Evolutionary conservation across 2,888 invertebrate genomes (phyloP).

Genomic region (Apotomis betuletana): DNA sequence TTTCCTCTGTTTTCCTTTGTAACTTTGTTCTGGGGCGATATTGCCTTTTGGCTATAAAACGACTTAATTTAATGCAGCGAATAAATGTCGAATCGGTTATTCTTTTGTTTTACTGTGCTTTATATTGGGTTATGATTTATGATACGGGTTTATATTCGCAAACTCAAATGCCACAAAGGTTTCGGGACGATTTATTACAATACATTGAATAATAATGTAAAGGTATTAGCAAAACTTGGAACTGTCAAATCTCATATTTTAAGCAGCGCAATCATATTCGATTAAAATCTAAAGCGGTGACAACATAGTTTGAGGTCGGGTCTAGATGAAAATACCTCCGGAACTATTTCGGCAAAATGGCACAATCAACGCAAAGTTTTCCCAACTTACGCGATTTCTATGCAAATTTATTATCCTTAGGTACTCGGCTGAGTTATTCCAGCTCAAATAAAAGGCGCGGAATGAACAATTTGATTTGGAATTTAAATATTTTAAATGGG

Average conservation of each 20-base stretch:
- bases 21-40: constrained; percentile 32
- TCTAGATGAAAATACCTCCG: constrained; percentile 60
- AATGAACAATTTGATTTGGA: constrained; percentile 43
- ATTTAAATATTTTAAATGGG: constrained; percentile 26
- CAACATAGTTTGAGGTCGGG: constrained; percentile 53
- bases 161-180: background rate
- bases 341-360: constrained; percentile 63
- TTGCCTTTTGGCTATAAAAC: constrained; percentile 24
- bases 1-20: constrained; percentile 54
- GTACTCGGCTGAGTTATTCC: constrained; percentile 45
- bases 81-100: constrained; percentile 23
- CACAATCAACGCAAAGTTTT: constrained; percentile 56
- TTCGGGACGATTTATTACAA: background rate
- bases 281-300: constrained; percentile 42
- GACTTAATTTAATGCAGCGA: constrained; percentile 20
- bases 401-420: constrained; percentile 60
- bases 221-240: background rate
- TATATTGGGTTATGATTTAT: constrained; percentile 10
- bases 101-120: constrained; percentile 16
- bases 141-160: background rate
- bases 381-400: constrained; percentile 59
- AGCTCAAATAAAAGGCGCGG: constrained; percentile 50
- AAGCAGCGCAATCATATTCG: background rate
- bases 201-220: background rate
- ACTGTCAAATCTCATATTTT: background rate